phyloP scores from a whole-genome alignment of 2,113 vertebrate genomes.

The Vombatus ursinus region DNA sequence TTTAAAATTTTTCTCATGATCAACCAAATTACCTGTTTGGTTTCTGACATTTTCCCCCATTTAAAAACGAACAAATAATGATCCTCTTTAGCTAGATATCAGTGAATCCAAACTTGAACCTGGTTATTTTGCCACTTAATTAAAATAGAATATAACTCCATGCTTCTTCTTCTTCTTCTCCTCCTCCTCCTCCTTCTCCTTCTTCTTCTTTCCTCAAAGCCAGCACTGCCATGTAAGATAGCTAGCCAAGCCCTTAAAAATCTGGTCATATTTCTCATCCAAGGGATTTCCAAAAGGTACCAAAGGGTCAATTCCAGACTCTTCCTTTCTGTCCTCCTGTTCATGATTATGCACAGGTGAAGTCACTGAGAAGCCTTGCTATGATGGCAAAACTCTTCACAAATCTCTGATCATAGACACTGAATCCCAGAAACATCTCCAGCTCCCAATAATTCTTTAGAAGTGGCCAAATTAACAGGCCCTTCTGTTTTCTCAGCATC shows the following conservation, averaged over 20 bases:
- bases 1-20: slow-evolving; percentile 28
- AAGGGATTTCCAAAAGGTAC: not conserved
- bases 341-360: not conserved
- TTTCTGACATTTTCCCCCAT: slow-evolving; percentile 41
- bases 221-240: not conserved
- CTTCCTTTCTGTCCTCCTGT: not conserved
- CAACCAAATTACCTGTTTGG: slow-evolving; percentile 12
- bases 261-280: not conserved
- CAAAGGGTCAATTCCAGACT: not conserved
- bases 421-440: not conserved
- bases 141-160: not conserved
- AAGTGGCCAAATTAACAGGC: not conserved
- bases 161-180: too few species aligned
- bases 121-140: not conserved
- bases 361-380: not conserved
- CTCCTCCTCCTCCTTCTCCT: too few species aligned
- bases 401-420: too few species aligned
- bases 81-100: not conserved
- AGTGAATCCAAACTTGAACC: slow-evolving; percentile 25
- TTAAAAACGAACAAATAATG: slow-evolving; percentile 21
- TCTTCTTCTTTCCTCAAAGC: not conserved
- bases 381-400: not conserved
- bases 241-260: not conserved
- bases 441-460: not conserved
- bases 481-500: not conserved